Conservation (phyloP, 2,113 vertebrate species). For the Thinocorus orbignyianus region DNA sequence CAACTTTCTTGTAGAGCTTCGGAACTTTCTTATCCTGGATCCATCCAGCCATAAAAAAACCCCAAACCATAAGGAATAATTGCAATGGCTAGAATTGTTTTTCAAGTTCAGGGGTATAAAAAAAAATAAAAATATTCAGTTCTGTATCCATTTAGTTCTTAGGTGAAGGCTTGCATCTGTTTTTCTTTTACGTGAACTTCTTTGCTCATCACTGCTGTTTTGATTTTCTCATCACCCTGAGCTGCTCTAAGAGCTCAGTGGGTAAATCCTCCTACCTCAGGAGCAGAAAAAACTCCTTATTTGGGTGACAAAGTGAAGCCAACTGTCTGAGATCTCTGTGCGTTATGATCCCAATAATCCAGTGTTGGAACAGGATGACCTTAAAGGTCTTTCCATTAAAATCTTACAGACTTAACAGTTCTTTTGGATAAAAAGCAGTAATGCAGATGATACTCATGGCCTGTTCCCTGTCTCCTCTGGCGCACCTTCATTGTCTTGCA, state of each 20-base stretch:
- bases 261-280: background rate
- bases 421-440: background rate
- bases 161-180: background rate
- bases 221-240: background rate
- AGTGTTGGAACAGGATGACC: background rate
- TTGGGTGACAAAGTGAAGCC: constrained; percentile 9
- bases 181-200: background rate
- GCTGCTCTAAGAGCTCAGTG: background rate
- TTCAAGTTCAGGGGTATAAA: background rate
- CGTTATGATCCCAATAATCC: constrained; percentile 11
- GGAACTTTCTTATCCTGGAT: background rate
- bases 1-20: background rate
- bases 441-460: background rate
- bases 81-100: background rate
- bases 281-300: background rate
- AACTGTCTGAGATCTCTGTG: background rate
- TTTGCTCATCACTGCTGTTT: background rate
- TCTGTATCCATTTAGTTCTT: background rate
- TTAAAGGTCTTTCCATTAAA: background rate
- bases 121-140: background rate
- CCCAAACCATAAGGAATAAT: background rate
- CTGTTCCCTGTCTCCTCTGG: no score
- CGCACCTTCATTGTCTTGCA: background rate
- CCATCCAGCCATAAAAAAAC: background rate
- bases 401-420: background rate